Evolutionary conservation across 92 coral and sea anemone genomes (phyloP), one percentile per base, ranked within the genome.

Genomic region (Meandrina meandrites): DNA sequence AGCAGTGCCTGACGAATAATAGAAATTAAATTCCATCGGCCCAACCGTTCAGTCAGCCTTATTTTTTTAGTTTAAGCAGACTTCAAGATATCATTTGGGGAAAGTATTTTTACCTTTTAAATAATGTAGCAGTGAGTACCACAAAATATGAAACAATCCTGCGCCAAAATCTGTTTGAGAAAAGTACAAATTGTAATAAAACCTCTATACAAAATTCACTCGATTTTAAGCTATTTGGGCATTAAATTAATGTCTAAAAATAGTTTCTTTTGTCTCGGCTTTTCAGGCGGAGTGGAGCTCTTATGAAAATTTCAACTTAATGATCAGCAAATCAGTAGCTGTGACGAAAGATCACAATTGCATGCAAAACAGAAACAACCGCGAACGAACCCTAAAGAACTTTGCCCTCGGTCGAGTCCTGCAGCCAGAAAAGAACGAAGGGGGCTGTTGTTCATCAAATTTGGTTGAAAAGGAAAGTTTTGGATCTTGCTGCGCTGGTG

Each of bases 281-380:
- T 72, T 36, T 34, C 34, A 56, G 47, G 48, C 18, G 27, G 50
- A 56, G 32, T 77, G 71, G 72, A 4, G 62, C 15, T 5, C 76
- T 81, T 30, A 81, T 81, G 18, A 81, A 81, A 64, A 81, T 81
- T 66, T 81, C 35, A 81, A 5, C 57, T n/a, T 47, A n/a, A 71
- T 42, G 21, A 27, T 67, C 75, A 13, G 53, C 76, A 37, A 81
- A 81, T 81, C 85, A 66, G 24, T 4, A 14, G 60, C 76, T 35
- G 58, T 73, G 83, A 79, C 85, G 85, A 81, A 81, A 68, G 37
- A 81, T 81, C 31, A 15, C 57, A 27, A 67, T 45, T 40, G 27
- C 75, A 81, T 67, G 35, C 75, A 15, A 64, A 16, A 42, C 75
- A 66, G 58, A 81, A 64, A 22, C 40, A 32, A 64, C 85, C 32